Percentiles rank a stretch among this genome's conserved stretches.
Evolutionary conservation across 2,797 vertebrate species (phyloP).

Genomic region (Lutjanus argentimaculatus): DNA sequence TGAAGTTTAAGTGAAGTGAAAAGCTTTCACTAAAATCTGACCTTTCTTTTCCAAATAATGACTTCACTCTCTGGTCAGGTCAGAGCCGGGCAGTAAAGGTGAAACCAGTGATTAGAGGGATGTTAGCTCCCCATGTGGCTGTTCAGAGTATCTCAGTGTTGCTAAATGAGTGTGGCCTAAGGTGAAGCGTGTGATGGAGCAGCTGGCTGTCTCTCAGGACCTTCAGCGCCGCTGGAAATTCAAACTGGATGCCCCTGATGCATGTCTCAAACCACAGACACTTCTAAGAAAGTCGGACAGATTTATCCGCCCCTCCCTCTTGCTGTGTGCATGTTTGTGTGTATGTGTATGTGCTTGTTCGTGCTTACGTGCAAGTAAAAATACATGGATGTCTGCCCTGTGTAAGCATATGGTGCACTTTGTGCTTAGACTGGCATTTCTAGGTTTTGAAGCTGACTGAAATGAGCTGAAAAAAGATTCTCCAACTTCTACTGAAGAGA

Average conservation of each 20-base stretch:
- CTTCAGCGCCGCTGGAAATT: slow-evolving; percentile 67
- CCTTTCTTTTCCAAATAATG: slow-evolving; percentile 4
- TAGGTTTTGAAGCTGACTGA: neutral
- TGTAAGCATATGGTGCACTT: slow-evolving; percentile 44
- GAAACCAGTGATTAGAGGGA: slow-evolving; percentile 47
- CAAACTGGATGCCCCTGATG: slow-evolving; percentile 70
- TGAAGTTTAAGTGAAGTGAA: slow-evolving; percentile 1
- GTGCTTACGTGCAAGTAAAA: slow-evolving; percentile 21
- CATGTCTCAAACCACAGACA: slow-evolving; percentile 64
- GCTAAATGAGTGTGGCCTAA: slow-evolving; percentile 73
- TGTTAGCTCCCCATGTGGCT: slow-evolving; percentile 57
- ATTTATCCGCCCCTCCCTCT: slow-evolving; percentile 34
- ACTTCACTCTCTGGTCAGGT: slow-evolving; percentile 5
- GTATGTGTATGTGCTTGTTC: slow-evolving; percentile 15
- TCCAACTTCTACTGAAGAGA: neutral
- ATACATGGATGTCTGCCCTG: slow-evolving; percentile 23
- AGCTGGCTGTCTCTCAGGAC: slow-evolving; percentile 77
- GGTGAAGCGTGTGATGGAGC: slow-evolving; percentile 72
- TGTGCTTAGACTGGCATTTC: slow-evolving; percentile 12
- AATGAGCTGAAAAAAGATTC: neutral
- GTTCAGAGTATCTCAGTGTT: slow-evolving; percentile 46
- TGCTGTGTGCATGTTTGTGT: slow-evolving; percentile 24
- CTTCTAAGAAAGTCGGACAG: slow-evolving; percentile 64
- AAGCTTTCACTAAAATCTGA: neutral
- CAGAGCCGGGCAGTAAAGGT: slow-evolving; percentile 47